Conservation (phyloP, 2,797 vertebrate species). For the Sebastes iracundus region DNA sequence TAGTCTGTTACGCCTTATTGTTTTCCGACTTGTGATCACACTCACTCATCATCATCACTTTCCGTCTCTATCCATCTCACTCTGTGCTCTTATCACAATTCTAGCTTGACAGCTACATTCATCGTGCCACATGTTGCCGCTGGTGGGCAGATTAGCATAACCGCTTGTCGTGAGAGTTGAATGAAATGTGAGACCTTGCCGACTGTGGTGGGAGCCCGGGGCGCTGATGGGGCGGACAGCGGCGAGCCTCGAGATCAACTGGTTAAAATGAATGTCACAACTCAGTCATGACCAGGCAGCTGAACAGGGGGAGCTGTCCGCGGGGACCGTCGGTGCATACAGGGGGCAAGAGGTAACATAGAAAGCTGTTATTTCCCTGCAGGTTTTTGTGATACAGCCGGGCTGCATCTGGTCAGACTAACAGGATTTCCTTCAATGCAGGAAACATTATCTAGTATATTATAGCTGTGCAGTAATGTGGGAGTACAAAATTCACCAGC, state of each 20-base stretch:
- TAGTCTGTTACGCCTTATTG: background rate
- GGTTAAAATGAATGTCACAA: conserved; percentile 64
- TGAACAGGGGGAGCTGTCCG: conserved; percentile 14
- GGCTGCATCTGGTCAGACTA: conserved; percentile 18
- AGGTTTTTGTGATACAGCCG: conserved; percentile 28
- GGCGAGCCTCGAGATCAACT: conserved; percentile 33
- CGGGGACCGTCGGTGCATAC: conserved; percentile 13
- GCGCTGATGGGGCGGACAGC: background rate
- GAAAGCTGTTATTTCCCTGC: conserved; percentile 32
- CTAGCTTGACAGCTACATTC: conserved; percentile 41
- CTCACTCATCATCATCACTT: conserved; percentile 18
- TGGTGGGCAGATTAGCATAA: conserved; percentile 48
- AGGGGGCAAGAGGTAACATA: conserved; percentile 15
- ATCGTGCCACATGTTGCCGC: conserved; percentile 34
- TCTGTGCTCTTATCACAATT: conserved; percentile 38
- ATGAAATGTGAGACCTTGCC: conserved; percentile 42
- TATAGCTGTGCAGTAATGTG: background rate
- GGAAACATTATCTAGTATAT: conserved; percentile 2
- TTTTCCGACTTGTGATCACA: conserved; percentile 8
- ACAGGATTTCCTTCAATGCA: conserved; percentile 16
- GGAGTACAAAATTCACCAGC: background rate
- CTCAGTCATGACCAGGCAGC: conserved; percentile 43
- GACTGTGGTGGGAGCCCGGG: background rate
- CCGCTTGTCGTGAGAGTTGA: conserved; percentile 33
- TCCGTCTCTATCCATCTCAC: conserved; percentile 19